Percentiles rank a stretch among this genome's conserved stretches.
phyloP scores from a whole-genome alignment of 2,888 invertebrate genomes.

The Therioaphis trifolii region DNA sequence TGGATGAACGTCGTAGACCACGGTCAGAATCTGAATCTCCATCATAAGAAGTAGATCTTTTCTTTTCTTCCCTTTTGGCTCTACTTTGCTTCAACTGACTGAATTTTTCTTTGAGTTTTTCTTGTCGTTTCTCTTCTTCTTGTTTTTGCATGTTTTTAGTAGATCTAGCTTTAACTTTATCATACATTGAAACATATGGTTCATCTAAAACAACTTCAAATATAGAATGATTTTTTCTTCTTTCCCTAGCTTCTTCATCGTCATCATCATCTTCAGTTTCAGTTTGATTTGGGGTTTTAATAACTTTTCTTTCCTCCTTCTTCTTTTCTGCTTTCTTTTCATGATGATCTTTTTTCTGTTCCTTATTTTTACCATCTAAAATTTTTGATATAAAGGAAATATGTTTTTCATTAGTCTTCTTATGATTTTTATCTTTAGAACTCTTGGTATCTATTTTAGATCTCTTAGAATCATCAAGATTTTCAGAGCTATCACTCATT shows the following conservation, averaged over 20 bases:
- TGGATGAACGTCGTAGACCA: conserved; percentile 71
- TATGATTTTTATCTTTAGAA: conserved; percentile 50
- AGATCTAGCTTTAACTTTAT: conserved; percentile 93
- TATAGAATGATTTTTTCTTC: conserved; percentile 84
- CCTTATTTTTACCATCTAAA: conserved; percentile 63
- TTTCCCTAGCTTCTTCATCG: conserved; percentile 66
- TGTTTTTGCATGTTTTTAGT: conserved; percentile 94
- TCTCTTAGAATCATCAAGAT: conserved; percentile 55
- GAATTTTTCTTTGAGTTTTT: conserved; percentile 90
- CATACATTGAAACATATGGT: conserved; percentile 97
- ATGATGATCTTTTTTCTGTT: conserved; percentile 67
- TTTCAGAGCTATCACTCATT: conserved; percentile 60
- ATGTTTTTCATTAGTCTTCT: conserved; percentile 54
- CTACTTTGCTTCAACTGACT: conserved; percentile 87
- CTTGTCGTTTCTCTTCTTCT: conserved; percentile 86
- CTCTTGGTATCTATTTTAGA: conserved; percentile 48
- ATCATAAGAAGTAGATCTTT: conserved; percentile 88
- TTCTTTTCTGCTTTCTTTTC: conserved; percentile 67
- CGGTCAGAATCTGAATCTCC: conserved; percentile 80
- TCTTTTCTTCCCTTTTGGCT: conserved; percentile 89
- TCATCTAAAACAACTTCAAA: conserved; percentile 91
- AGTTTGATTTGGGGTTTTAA: conserved; percentile 69
- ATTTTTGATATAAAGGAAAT: conserved; percentile 60
- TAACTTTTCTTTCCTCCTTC: conserved; percentile 71
- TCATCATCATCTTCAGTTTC: conserved; percentile 67